Evolutionary conservation across 2,113 vertebrate genomes (phyloP), one percentile per base, ranked within the genome.

Genomic region (Nerophis ophidion): DNA sequence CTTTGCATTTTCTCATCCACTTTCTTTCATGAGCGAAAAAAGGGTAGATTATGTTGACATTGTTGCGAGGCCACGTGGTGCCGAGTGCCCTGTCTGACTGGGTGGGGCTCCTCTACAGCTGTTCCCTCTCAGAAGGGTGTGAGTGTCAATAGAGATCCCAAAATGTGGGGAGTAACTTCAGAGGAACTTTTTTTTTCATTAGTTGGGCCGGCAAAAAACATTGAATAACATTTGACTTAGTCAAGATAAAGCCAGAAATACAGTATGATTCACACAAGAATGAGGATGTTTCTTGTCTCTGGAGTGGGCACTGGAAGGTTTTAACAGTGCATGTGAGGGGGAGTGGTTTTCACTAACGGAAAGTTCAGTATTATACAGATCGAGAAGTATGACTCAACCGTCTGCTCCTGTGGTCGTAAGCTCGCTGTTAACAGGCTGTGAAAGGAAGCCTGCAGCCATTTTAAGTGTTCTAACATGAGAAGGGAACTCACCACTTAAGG

Each of bases 31-130:
- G 52, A 34, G 57, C 73, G 61, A 74, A 51, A 26, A 73, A 78
- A 73, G 54, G 47, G 26, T 54, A 70, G 14, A 47, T 57, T 47
- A 61, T 81, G 80, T 75, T 84, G 80, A 81, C 74, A 73, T 76
- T 70, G 80, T 85, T 85, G 84, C 84, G 79, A 74, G 66, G 81
- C 68, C 73, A 72, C 53, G 52, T 77, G 75, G 72, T 75, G 68
- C 60, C 52, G 66, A 74, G 64, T 57, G 71, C 46, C 67, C 63
- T 54, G 56, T 53, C 54, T 59, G 67, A 53, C 76, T 77, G 84
- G 85, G 85, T 80, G 85, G 47, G 81, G 85, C 72, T 81, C 65
- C 65, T 79, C 75, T 61, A 51, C 75, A 82, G 84, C 73, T 81
- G 72, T 64, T 81, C 66, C 60, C 63, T 40, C 51, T 79, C 62